These are phyloP conservation scores for Odontocolon sp. DNA, from an alignment of 2,888 invertebrate species.

Conservation along the genomic window DNA sequence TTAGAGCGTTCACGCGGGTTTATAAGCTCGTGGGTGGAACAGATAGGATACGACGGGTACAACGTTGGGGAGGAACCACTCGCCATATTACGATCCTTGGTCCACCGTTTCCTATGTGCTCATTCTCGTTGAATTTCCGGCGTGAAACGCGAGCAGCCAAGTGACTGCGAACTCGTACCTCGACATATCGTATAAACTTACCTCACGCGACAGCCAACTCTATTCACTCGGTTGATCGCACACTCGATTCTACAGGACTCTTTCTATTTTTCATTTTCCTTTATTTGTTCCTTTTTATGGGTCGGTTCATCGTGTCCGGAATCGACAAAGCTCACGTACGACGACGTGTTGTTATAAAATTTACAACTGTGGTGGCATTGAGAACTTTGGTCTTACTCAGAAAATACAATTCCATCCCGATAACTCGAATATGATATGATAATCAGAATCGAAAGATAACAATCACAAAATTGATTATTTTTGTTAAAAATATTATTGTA, in stretches of 20 bases:
- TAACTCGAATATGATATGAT: no score
- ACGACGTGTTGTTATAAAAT: no score
- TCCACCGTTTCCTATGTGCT: constrained; percentile 9
- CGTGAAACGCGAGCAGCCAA: constrained; percentile 37
- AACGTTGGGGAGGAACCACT: constrained; percentile 69
- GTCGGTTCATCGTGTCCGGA: no score
- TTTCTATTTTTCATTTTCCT: neutral
- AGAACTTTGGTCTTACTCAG: no score
- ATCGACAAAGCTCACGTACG: no score
- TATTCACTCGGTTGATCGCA: constrained; percentile 33
- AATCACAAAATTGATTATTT: no score
- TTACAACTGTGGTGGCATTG: no score
- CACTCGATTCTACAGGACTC: constrained; percentile 1
- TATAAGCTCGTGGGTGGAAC: constrained; percentile 69
- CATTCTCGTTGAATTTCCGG: constrained; percentile 24
- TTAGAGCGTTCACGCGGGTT: constrained; percentile 22
- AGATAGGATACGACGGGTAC: constrained; percentile 70
- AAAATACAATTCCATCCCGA: no score
- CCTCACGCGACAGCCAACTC: constrained; percentile 31
- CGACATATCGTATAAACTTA: no score
- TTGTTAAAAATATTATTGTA: no score
- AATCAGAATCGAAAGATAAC: no score
- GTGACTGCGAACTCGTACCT: no score
- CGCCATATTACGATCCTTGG: constrained; percentile 47
- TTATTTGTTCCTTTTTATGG: neutral